Evolutionary conservation across 2,888 invertebrate genomes (phyloP).

Genomic region (Eupithecia centaureata): DNA sequence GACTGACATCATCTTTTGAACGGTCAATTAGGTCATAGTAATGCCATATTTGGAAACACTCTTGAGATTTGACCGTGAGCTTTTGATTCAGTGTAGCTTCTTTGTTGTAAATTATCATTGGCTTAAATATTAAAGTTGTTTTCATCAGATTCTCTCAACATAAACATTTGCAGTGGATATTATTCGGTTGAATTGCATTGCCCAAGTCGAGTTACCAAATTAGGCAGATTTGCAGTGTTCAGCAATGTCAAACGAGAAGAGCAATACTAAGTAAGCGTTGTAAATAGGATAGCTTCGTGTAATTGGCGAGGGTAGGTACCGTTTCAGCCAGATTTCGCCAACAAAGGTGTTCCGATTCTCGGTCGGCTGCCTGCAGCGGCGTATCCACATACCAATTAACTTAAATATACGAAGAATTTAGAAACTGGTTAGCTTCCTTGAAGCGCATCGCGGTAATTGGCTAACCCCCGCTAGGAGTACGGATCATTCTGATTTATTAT

Average conservation of each 20-base stretch:
- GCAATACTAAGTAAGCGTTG: conserved; percentile 54
- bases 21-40: conserved; percentile 43
- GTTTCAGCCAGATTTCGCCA: conserved; percentile 74
- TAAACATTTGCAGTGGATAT: not conserved
- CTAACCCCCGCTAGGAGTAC: conserved; percentile 75
- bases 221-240: conserved; percentile 3
- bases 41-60: conserved; percentile 38
- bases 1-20: conserved; percentile 56
- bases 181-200: conserved; percentile 1
- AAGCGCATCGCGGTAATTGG: conserved; percentile 83
- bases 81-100: conserved; percentile 13
- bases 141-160: not conserved
- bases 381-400: conserved; percentile 81
- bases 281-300: conserved; percentile 53
- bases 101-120: not conserved
- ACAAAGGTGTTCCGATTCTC: conserved; percentile 78
- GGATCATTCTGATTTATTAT: conserved; percentile 76
- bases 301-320: conserved; percentile 71
- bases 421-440: conserved; percentile 83
- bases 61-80: conserved; percentile 30
- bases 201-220: conserved; percentile 12
- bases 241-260: conserved; percentile 40
- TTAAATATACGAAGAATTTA: conserved; percentile 83
- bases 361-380: conserved; percentile 76
- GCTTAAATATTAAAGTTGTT: not conserved